Evolutionary conservation across 2,113 vertebrate species (phyloP).

Genomic region (Rattus norvegicus): GRCr8 NC_086020.1:247531001-247531500

Average conservation of each 20-base stretch:
- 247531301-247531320: neutral
- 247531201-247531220: neutral
- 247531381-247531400: neutral
- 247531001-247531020: neutral
- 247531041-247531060: too few species aligned
- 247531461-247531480: neutral
- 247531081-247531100: too few species aligned
- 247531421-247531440: neutral
- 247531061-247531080: too few species aligned
- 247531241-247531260: neutral
- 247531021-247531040: neutral
- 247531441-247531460: neutral
- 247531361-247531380: neutral
- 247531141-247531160: neutral
- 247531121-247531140: too few species aligned
- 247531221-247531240: neutral
- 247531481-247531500: neutral
- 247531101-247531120: neutral
- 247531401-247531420: neutral
- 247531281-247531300: neutral
- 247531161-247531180: neutral
- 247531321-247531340: neutral
- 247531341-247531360: neutral
- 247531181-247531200: neutral
- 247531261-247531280: neutral